Evolutionary conservation across 2,113 vertebrate genomes (phyloP), one percentile per base, ranked within the genome.

Genomic region (Machaerirhynchus nigripectus): DNA sequence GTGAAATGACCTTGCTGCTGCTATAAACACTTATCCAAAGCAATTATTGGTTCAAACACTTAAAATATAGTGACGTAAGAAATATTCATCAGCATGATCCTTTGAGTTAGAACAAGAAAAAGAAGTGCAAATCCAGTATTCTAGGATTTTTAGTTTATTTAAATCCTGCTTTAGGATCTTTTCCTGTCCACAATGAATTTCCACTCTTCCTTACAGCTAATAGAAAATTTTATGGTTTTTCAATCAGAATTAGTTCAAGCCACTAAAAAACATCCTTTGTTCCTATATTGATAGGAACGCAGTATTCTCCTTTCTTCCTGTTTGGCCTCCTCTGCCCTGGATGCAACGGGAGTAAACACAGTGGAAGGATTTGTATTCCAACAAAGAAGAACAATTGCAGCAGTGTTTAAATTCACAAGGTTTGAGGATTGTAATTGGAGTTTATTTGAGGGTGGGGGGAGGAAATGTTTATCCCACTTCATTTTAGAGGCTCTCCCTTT

Each of bases 271-370:
- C 65, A 71, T 19, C 47, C 88, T 93, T 80, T 95, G 71, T 96
- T 89, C 76, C 39, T 55, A 3, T 82, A 82, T 22, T 39, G 65
- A 69, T 93, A 94, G 52, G 68, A 95, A 78, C 10, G 17, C 79
- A 95, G 70, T 40, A 94, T 92, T 95, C 64, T 90, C 37, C 27
- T 96, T 97, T 90, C 76, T 95, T 98, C 91, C 90, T 94, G 90
- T 79, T 94, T 93, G 90, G 89, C 85, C 69, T 90, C 28, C 33
- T 57, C 79, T 84, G 53, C 87, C 76, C 84, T 95, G 84, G 77
- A 84, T 40, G 82, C 55, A 89, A 88, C 4, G 52, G 57, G 50
- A 94, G 61, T 57, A 84, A 92, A 91, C 79, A 92, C 79, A 96
- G 94, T 75, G n/a, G 61, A 63, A 90, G 57, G 40, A 71, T 97